Percentiles rank a stretch among this genome's conserved stretches.
Evolutionary conservation across 1,140 invertebrate genomes (phyloP).

Genomic region (Spodoptera litura): DNA sequence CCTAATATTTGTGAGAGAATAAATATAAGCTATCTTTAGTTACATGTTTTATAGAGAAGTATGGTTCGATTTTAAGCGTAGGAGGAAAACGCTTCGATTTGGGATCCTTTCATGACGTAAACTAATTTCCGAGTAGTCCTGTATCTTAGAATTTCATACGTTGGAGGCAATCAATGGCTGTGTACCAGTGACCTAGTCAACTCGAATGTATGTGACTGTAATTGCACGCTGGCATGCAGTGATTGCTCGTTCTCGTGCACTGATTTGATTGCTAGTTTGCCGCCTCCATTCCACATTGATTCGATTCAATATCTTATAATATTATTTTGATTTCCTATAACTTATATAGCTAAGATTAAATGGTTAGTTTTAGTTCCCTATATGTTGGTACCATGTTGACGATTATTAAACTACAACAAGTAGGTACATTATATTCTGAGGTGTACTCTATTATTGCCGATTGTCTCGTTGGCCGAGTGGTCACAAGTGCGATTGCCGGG

Average conservation of each 20-base stretch:
- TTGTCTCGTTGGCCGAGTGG: no score
- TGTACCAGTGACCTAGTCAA: conserved; percentile 39
- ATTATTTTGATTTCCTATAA: neutral
- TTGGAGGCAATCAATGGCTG: conserved; percentile 42
- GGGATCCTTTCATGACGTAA: neutral
- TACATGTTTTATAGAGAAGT: neutral
- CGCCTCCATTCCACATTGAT: conserved; percentile 30
- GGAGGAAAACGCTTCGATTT: neutral
- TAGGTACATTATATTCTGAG: no score
- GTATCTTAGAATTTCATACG: conserved; percentile 16
- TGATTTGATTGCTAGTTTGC: conserved; percentile 54
- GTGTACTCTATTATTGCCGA: no score
- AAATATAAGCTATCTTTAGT: no score
- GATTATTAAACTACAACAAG: no score
- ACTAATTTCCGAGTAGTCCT: neutral
- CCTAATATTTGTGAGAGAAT: no score
- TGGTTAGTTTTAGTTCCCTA: no score
- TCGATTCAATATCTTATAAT: neutral
- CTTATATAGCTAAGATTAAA: no score
- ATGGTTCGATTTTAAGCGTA: neutral
- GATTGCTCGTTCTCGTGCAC: conserved; percentile 60
- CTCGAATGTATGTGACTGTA: conserved; percentile 45
- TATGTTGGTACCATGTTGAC: no score
- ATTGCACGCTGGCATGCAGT: conserved; percentile 57
- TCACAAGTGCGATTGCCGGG: no score